Evolutionary conservation across 2,797 vertebrate species (phyloP).

Genomic region (Podargus strigoides): DNA sequence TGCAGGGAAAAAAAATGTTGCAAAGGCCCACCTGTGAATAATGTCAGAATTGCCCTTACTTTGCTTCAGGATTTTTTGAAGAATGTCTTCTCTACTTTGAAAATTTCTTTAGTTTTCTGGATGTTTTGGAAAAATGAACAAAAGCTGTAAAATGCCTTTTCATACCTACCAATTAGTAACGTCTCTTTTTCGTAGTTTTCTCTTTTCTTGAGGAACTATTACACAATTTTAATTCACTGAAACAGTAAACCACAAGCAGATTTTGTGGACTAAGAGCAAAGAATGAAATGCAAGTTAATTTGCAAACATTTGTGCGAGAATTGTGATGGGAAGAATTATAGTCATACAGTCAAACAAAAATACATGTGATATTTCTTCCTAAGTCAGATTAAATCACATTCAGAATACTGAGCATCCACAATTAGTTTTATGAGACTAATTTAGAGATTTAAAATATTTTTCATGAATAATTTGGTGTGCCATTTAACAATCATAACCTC

Average conservation of each 20-base stretch:
- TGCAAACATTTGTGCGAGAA: background rate
- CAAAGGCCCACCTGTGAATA: background rate
- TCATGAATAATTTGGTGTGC: background rate
- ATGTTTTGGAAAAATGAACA: background rate
- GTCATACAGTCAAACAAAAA: background rate
- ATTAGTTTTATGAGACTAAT: background rate
- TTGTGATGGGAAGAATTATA: background rate
- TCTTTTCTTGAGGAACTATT: background rate
- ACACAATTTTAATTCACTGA: background rate
- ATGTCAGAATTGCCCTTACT: background rate
- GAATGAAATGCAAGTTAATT: background rate
- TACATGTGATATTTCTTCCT: background rate
- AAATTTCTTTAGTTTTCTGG: background rate
- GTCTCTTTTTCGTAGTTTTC: background rate
- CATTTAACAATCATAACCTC: background rate
- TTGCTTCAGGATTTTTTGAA: background rate
- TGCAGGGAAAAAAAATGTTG: fast-evolving
- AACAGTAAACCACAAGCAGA: background rate
- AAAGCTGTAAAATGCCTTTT: background rate
- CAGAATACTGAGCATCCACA: background rate
- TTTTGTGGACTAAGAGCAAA: background rate
- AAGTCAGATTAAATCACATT: background rate
- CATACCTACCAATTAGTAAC: background rate
- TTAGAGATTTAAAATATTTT: background rate
- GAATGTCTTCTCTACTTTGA: background rate